Evolutionary conservation across 64 coral and sea anemone genomes (phyloP), one percentile per base, ranked within the genome.

Genomic region (Orbicella faveolata): DNA sequence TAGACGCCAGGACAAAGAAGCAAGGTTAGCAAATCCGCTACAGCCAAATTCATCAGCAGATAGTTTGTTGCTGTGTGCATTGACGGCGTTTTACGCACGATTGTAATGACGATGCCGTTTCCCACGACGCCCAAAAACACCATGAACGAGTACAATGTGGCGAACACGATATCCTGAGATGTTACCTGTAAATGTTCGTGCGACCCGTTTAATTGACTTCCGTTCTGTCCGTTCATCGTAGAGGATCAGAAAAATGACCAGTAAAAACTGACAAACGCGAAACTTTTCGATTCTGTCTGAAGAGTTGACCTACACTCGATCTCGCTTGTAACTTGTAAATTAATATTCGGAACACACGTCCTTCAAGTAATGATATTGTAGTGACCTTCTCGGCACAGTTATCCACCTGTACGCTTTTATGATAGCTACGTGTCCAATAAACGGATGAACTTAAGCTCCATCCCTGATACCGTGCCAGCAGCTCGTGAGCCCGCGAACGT

Each of bases 31-130:
- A 90, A 23, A 54, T 90, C 88, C 2, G 75, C 88, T 9, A 90
- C 78, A 44, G 88, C 88, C 20, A 90, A 52, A 36, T 90, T 90
- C 20, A 34, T 13, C 65, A 90, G 64, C 9, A 90, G 67, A 57
- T 82, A 82, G 64, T 90, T 82, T 2, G 78, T 82, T 48, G 88
- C 81, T 5, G 77, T 90, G 64, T 74, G 76, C 77, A 90, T 82
- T 4, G 88, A 78, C 44, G 61, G 76, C 7, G 67, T 82, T 61
- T 78, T 76, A 0, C 63, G 18, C 16, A 90, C 78, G 20, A 90
- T 82, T 19, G 52, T 37, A 1, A 90, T 90, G 0, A 90, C 88
- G 17, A 81, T 36, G 3, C 18, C 18, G 78, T 90, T 90, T 26
- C 88, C 88, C 14, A 70, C 13, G 13, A 90, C 77, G 30, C 88